These are phyloP conservation scores for Erinaceus europaeus DNA, from an alignment of 2,113 vertebrate genomes.

Conservation along the genomic window DNA sequence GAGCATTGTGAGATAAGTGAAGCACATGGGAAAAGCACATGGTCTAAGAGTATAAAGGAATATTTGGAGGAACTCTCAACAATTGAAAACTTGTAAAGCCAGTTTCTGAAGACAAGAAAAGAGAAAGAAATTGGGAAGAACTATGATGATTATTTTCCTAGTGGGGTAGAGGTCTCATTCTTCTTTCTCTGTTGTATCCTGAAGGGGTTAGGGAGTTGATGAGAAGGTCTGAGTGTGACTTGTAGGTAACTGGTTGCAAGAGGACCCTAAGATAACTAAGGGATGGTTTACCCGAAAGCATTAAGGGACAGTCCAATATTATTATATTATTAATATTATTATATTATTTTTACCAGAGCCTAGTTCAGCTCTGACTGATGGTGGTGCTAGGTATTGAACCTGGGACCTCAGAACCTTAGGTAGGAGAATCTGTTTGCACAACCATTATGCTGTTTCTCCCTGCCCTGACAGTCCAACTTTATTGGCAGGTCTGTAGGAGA, in stretches of 20 bases:
- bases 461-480: no score
- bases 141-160: neutral
- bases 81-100: neutral
- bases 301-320: no score
- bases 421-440: no score
- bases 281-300: neutral
- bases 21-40: neutral
- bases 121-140: neutral
- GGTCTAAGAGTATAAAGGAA: neutral
- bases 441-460: no score
- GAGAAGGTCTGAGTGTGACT: neutral
- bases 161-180: neutral
- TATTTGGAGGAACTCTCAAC: neutral
- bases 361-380: no score
- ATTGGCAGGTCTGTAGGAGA: neutral
- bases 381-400: no score
- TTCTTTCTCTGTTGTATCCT: neutral
- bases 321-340: no score
- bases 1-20: neutral
- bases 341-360: no score
- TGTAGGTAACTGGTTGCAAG: neutral
- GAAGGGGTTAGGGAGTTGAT: neutral
- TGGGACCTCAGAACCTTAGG: no score
- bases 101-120: neutral
- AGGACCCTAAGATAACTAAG: constrained; percentile 5